Evolutionary conservation across 2,113 vertebrate species (phyloP).

Genomic region (Chionis minor): DNA sequence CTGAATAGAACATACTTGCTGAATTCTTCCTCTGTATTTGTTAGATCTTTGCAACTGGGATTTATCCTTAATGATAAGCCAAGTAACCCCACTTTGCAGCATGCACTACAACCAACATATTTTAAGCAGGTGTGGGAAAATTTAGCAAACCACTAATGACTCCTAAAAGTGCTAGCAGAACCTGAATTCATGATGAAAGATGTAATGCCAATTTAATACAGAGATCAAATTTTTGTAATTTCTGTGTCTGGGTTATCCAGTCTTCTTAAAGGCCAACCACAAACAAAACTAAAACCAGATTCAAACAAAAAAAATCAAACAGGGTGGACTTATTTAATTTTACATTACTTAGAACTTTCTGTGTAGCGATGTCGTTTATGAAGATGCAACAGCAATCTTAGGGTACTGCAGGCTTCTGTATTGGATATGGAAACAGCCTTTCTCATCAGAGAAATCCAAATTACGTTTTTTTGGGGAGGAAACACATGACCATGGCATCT

Average conservation of each 20-base stretch:
- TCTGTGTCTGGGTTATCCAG: constrained; percentile 22
- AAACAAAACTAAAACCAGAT: constrained; percentile 70
- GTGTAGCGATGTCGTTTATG: constrained; percentile 31
- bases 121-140: constrained; percentile 54
- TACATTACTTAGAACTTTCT: constrained; percentile 18
- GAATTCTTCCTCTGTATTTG: neutral
- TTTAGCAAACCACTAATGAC: constrained; percentile 45
- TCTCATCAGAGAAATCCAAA: neutral
- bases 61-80: neutral
- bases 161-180: constrained; percentile 44
- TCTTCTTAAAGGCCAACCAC: constrained; percentile 25
- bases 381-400: constrained; percentile 1
- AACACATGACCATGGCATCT: neutral
- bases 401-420: neutral
- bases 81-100: neutral
- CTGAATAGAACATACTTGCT: neutral
- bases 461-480: neutral
- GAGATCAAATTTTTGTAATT: neutral
- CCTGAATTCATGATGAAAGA: constrained; percentile 63
- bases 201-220: constrained; percentile 35
- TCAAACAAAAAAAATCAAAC: constrained; percentile 41
- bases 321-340: constrained; percentile 28
- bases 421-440: neutral
- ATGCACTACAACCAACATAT: constrained; percentile 4
- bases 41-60: neutral